Evolutionary conservation across 2,113 vertebrate genomes (phyloP).

Genomic region (Sakesphorus luctuosus): DNA sequence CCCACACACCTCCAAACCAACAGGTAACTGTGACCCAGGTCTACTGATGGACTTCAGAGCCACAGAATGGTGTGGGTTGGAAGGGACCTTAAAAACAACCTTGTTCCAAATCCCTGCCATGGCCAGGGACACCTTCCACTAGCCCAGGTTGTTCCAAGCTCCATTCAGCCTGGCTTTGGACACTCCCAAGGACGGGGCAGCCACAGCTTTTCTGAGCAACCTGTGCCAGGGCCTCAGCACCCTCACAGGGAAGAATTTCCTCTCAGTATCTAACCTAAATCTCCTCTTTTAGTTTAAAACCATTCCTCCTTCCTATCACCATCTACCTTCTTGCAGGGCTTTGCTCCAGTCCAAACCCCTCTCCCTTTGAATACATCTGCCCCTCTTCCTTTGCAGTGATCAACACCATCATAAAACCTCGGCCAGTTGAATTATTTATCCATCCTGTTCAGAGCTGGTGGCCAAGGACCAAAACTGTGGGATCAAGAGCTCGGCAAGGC

Average conservation of each 20-base stretch:
- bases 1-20: not conserved
- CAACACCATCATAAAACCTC: not conserved
- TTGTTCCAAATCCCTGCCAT: too few species aligned
- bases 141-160: rapidly evolving
- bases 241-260: not conserved
- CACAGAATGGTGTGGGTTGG: not conserved
- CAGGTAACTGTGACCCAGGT: rapidly evolving
- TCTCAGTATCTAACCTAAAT: not conserved
- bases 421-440: not conserved
- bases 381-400: not conserved
- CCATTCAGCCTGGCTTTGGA: not conserved
- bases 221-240: too few species aligned
- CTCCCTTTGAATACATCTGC: not conserved
- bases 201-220: not conserved
- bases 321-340: not conserved
- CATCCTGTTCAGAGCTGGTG: not conserved
- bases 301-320: not conserved
- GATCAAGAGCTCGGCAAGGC: not conserved
- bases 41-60: not conserved
- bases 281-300: not conserved
- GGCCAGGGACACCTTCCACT: not conserved
- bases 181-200: not conserved
- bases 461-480: not conserved
- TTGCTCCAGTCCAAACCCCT: not conserved
- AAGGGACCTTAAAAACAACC: not conserved